Evolutionary conservation across 1,140 invertebrate species (phyloP).

Genomic region (Bombus polaris): DNA sequence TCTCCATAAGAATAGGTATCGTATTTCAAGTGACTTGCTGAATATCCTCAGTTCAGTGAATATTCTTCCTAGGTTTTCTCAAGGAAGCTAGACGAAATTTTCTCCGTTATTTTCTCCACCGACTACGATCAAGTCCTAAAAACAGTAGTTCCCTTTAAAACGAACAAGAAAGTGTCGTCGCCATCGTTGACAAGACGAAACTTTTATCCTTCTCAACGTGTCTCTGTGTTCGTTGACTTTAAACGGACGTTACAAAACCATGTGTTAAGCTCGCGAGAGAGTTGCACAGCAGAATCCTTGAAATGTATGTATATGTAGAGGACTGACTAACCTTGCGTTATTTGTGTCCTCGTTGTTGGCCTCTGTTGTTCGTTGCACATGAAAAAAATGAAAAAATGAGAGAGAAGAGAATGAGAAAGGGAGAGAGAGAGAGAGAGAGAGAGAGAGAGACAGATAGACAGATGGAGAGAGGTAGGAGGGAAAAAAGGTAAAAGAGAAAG

Average conservation of each 20-base stretch:
- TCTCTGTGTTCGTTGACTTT: not conserved
- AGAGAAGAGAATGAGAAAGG: not conserved
- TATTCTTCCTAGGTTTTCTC: not conserved
- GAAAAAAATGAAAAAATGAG: not conserved
- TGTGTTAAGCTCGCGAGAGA: slow-evolving; percentile 20
- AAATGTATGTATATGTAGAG: slow-evolving; percentile 19
- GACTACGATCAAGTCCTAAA: not conserved
- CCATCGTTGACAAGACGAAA: not conserved
- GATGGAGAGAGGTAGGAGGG: not conserved
- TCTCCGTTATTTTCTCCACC: not conserved
- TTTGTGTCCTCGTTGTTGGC: slow-evolving; percentile 20
- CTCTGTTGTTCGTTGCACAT: not conserved
- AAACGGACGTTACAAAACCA: not conserved
- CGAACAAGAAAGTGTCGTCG: not conserved
- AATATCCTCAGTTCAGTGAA: not conserved
- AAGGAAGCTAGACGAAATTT: not conserved
- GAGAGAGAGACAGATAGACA: too few species aligned
- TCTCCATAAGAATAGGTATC: not conserved
- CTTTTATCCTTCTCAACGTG: not conserved
- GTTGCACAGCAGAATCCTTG: slow-evolving; percentile 18
- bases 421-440: not conserved
- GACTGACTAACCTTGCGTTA: slow-evolving; percentile 34
- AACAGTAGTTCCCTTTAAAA: not conserved
- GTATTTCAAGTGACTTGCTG: not conserved
- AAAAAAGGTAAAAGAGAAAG: not conserved